These are phyloP conservation scores for Saccostrea cuccullata DNA, from an alignment of 1,140 invertebrate genomes.

Conservation along the genomic window DNA sequence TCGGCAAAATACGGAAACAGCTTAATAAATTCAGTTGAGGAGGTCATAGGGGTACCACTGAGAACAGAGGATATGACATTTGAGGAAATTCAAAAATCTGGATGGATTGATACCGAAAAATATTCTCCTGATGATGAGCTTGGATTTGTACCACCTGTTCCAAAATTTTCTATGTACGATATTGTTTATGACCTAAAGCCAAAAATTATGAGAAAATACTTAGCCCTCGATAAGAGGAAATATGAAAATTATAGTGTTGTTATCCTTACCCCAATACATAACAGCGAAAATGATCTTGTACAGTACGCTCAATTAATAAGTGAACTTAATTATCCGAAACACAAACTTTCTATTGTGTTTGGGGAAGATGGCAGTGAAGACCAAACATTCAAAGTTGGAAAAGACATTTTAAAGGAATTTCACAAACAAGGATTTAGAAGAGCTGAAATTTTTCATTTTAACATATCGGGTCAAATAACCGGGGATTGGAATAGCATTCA, in stretches of 20 bases:
- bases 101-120: conserved; percentile 46
- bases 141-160: conserved; percentile 64
- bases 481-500: conserved; percentile 65
- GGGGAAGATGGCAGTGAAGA: conserved; percentile 75
- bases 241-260: conserved; percentile 61
- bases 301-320: conserved; percentile 64
- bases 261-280: conserved; percentile 73
- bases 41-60: conserved; percentile 39
- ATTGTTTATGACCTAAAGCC: conserved; percentile 58
- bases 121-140: conserved; percentile 37
- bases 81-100: conserved; percentile 31
- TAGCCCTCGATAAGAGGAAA: conserved; percentile 51
- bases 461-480: conserved; percentile 60
- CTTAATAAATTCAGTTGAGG: background rate
- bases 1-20: background rate
- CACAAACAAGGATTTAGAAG: conserved; percentile 62
- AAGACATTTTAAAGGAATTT: conserved; percentile 59
- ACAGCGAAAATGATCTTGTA: conserved; percentile 62
- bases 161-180: conserved; percentile 61
- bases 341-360: conserved; percentile 70
- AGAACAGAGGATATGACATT: conserved; percentile 6
- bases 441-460: conserved; percentile 63
- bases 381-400: conserved; percentile 61
- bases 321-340: conserved; percentile 70
- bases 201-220: conserved; percentile 56